phyloP scores from a whole-genome alignment of 1,140 invertebrate species.

The Drusus annulatus region DNA sequence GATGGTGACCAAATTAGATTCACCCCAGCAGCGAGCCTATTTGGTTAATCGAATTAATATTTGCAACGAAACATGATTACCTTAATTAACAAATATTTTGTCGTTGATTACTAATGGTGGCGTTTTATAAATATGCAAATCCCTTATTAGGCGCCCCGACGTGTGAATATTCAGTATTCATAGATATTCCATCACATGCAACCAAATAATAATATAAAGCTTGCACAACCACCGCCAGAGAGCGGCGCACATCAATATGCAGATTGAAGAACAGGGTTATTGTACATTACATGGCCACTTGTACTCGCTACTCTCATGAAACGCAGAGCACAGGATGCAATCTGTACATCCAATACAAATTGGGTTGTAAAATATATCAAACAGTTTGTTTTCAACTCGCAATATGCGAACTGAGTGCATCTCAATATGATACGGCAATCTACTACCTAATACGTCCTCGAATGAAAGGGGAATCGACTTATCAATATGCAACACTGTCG shows the following conservation, averaged over 20 bases:
- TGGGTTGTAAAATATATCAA: conserved; percentile 10
- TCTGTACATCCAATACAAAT: conserved; percentile 9
- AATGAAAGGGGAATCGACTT: too few relatives aligned
- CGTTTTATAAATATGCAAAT: conserved; percentile 50
- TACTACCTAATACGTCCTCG: too few relatives aligned
- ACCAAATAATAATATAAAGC: conserved; percentile 18
- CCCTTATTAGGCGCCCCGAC: conserved; percentile 38
- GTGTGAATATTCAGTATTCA: conserved; percentile 15
- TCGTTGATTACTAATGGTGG: conserved; percentile 33
- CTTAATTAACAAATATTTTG: conserved; percentile 29
- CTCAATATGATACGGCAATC: conserved; percentile 13
- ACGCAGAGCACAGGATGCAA: not conserved
- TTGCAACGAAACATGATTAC: conserved; percentile 27
- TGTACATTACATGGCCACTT: not conserved
- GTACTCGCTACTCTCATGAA: too few relatives aligned
- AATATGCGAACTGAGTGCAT: conserved; percentile 26
- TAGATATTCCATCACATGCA: conserved; percentile 17
- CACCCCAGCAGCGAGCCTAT: not conserved
- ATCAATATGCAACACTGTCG: too few relatives aligned
- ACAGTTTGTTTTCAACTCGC: conserved; percentile 8
- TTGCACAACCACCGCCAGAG: not conserved
- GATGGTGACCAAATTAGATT: too few relatives aligned
- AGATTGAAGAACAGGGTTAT: conserved; percentile 40
- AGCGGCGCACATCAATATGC: conserved; percentile 48
- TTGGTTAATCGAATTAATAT: conserved; percentile 4